A percentile compares a stretch with the other conserved stretches of the same genome.
These are phyloP conservation scores for Calidris pugnax DNA, from an alignment of 2,113 vertebrate genomes.

Conservation along the genomic window DNA sequence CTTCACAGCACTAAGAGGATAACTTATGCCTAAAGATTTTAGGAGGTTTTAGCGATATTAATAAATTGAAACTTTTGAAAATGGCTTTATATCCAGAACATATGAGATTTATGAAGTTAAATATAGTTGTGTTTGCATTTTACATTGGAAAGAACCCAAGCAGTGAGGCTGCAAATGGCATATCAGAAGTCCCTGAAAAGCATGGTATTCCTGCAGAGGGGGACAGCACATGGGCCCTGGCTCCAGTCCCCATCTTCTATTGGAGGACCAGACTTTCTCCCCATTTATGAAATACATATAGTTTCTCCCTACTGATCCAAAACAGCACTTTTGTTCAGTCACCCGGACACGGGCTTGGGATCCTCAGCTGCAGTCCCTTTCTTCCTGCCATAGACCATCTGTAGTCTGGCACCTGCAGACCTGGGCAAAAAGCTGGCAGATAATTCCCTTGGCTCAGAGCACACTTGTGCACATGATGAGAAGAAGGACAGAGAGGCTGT, in stretches of 20 bases:
- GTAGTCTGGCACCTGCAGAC: neutral
- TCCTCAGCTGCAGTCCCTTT: neutral
- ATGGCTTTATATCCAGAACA: neutral
- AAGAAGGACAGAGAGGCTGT: neutral
- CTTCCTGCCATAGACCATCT: neutral
- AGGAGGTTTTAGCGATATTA: neutral
- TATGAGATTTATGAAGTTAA: neutral
- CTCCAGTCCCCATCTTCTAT: neutral
- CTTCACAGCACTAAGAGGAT: neutral
- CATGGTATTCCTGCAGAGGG: neutral
- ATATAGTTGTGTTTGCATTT: neutral
- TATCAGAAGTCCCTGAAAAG: neutral
- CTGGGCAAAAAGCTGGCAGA: neutral
- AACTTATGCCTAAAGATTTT: neutral
- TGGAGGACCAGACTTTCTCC: neutral
- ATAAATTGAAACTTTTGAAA: neutral
- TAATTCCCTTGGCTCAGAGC: neutral
- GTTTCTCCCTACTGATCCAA: neutral
- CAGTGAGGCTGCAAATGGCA: neutral
- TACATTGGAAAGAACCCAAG: neutral
- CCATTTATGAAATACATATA: neutral
- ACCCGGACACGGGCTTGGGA: neutral
- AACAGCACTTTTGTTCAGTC: neutral
- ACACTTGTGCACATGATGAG: neutral
- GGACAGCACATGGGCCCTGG: neutral